These are phyloP conservation scores for Mechanitis mazaeus DNA, from an alignment of 2,888 invertebrate species.

Conservation along the genomic window DNA sequence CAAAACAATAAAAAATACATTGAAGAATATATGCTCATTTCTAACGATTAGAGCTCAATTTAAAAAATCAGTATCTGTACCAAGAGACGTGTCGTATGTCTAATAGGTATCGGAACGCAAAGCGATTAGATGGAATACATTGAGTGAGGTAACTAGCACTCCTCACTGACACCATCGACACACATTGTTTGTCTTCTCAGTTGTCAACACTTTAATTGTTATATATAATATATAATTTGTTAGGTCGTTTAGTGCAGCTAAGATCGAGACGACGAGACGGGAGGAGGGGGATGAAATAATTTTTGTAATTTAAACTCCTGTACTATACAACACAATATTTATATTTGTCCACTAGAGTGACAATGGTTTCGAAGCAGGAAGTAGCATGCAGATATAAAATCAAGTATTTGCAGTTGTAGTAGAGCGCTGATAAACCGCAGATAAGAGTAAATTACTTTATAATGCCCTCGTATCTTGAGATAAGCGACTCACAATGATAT, in stretches of 20 bases:
- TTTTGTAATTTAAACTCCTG: too few species aligned
- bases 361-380: slow-evolving; percentile 12
- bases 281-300: too few species aligned
- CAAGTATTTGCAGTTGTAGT: slow-evolving; percentile 11
- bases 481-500: slow-evolving; percentile 9
- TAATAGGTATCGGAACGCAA: neutral
- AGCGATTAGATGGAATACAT: slow-evolving; percentile 17
- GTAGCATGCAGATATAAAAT: slow-evolving; percentile 7
- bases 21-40: neutral
- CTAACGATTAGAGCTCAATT: neutral
- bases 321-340: neutral
- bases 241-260: too few species aligned
- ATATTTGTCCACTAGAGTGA: neutral
- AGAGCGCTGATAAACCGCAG: neutral
- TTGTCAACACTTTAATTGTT: too few species aligned
- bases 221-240: too few species aligned
- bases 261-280: too few species aligned
- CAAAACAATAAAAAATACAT: too few species aligned
- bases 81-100: neutral
- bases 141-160: slow-evolving; percentile 6
- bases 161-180: too few species aligned
- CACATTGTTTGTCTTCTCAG: too few species aligned
- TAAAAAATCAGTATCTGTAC: neutral
- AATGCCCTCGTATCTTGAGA: slow-evolving; percentile 24
- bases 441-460: slow-evolving; percentile 24